phyloP scores from a whole-genome alignment of 2,113 vertebrate genomes.

The Brachyhypopomus occidentalis region DNA sequence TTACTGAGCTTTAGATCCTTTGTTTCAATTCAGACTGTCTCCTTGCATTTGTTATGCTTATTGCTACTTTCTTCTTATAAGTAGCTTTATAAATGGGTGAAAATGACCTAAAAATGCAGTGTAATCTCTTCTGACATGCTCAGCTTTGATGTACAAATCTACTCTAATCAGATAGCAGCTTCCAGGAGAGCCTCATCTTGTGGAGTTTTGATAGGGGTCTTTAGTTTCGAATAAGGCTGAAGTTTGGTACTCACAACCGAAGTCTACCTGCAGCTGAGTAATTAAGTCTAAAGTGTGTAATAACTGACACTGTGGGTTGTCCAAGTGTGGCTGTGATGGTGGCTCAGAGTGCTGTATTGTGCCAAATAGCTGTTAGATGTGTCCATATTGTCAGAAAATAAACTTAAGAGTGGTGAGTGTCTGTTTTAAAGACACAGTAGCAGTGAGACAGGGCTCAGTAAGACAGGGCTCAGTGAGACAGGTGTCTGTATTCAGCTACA shows the following conservation, averaged over 20 bases:
- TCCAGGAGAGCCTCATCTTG: conserved; percentile 18
- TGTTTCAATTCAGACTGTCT: conserved; percentile 23
- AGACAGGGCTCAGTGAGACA: not conserved
- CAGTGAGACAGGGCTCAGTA: not conserved
- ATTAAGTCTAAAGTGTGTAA: conserved; percentile 20
- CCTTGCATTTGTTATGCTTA: conserved; percentile 25
- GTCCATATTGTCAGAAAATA: conserved; percentile 17
- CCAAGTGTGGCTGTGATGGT: not conserved
- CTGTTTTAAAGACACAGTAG: not conserved
- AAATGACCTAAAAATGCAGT: not conserved
- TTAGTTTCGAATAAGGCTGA: not conserved
- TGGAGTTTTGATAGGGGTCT: conserved; percentile 2
- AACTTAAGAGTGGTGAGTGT: not conserved
- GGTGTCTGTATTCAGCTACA: not conserved
- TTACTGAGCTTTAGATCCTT: conserved; percentile 32
- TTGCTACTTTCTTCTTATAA: conserved; percentile 14
- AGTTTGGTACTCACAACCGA: not conserved
- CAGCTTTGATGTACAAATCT: conserved; percentile 26
- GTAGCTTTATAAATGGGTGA: conserved; percentile 12
- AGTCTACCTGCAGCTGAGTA: not conserved
- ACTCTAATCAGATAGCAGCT: conserved; percentile 8
- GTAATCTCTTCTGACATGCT: not conserved
- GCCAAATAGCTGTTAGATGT: not conserved
- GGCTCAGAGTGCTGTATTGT: not conserved
- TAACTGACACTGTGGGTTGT: not conserved